Evolutionary conservation across 2,113 vertebrate genomes (phyloP).

Genomic region (Nibea coibor): DNA sequence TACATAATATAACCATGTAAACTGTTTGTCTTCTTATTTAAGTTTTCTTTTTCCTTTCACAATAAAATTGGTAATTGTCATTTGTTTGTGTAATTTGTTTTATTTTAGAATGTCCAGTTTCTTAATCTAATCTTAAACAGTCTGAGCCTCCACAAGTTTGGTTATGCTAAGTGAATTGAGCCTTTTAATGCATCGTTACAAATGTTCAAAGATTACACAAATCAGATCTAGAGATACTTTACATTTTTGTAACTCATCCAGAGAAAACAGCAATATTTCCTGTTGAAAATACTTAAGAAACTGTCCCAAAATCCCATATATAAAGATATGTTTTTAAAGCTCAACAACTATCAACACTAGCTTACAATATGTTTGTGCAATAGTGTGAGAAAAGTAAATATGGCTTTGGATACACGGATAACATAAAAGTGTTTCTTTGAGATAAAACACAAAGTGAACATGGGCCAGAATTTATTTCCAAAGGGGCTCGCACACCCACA

Average conservation of each 20-base stretch:
- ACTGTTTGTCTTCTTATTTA: too few species aligned
- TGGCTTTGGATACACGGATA: not conserved
- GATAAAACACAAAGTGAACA: not conserved
- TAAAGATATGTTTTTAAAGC: not conserved
- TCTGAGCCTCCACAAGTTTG: not conserved
- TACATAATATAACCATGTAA: not conserved
- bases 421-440: too few species aligned
- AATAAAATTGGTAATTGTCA: not conserved
- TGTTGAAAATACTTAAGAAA: not conserved
- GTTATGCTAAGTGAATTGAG: not conserved
- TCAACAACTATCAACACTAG: not conserved
- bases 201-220: not conserved
- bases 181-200: not conserved
- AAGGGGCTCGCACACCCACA: not conserved
- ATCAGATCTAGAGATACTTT: too few species aligned
- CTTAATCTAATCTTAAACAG: not conserved
- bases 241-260: not conserved
- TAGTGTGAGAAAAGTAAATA: not conserved
- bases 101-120: not conserved
- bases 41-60: not conserved
- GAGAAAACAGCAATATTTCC: not conserved
- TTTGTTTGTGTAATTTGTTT: too few species aligned
- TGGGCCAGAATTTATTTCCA: constrained; percentile 9
- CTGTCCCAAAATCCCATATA: not conserved
- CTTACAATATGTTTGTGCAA: not conserved